Percentiles rank a stretch among this genome's conserved stretches.
These are phyloP conservation scores for Trinectes maculatus DNA, from an alignment of 2,113 vertebrate species.

Conservation along the genomic window DNA sequence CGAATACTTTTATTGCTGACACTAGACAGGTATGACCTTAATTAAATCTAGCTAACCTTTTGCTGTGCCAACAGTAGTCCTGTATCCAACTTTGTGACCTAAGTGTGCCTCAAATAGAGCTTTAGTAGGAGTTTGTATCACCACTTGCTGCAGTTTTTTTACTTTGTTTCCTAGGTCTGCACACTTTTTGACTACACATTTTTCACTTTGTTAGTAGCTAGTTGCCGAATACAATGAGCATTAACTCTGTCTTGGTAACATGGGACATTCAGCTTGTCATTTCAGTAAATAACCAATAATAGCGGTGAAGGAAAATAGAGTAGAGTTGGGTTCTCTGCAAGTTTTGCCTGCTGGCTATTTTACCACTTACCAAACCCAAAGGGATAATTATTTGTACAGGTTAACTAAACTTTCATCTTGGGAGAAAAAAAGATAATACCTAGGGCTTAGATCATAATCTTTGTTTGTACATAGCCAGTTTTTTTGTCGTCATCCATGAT, in stretches of 20 bases:
- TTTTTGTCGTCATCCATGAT: neutral
- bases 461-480: neutral
- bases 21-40: conserved; percentile 1
- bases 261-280: neutral
- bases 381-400: neutral
- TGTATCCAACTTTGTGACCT: neutral
- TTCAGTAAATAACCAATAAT: neutral
- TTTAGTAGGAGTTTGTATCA: neutral
- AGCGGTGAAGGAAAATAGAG: neutral
- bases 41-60: conserved; percentile 7
- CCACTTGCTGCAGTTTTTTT: neutral
- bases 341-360: conserved; percentile 4
- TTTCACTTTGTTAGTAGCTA: neutral
- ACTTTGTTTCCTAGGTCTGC: neutral
- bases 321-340: neutral
- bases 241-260: neutral
- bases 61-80: neutral
- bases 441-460: neutral
- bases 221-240: neutral
- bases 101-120: neutral
- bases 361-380: neutral
- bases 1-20: neutral
- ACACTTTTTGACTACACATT: conserved; percentile 1
- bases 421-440: neutral
- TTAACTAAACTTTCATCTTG: neutral